Evolutionary conservation across 2,888 invertebrate species (phyloP).

Genomic region (Chorisops tibialis): DNA sequence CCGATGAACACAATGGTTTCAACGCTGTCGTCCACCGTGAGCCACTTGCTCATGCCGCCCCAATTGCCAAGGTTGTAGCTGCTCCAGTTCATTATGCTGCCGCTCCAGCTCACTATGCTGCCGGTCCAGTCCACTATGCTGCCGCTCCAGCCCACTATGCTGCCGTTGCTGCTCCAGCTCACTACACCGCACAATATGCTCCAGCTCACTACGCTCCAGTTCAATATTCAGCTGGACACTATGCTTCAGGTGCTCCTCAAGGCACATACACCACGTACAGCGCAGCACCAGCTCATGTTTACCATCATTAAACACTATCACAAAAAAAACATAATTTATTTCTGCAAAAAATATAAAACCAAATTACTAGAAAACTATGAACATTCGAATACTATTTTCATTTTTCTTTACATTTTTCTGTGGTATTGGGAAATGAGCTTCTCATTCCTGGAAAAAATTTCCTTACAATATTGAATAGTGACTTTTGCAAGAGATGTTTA

Average conservation of each 20-base stretch:
- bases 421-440: no score
- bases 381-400: no score
- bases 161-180: constrained; percentile 11
- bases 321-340: no score
- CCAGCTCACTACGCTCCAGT: constrained; percentile 28
- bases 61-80: constrained; percentile 37
- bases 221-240: constrained; percentile 14
- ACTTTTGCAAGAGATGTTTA: no score
- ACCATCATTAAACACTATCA: constrained; percentile 33
- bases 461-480: no score
- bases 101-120: constrained; percentile 36
- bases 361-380: no score
- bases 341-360: no score
- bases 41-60: constrained; percentile 49
- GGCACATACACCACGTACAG: constrained; percentile 30
- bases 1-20: constrained; percentile 57
- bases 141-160: constrained; percentile 26
- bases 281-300: constrained; percentile 34
- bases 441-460: no score
- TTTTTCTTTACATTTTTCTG: no score
- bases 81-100: constrained; percentile 42
- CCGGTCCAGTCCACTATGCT: constrained; percentile 3
- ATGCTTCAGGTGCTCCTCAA: constrained; percentile 24
- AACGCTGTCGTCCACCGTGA: constrained; percentile 58
- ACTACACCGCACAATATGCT: constrained; percentile 15